phyloP scores from a whole-genome alignment of 2,797 vertebrate genomes.

The Knipowitschia caucasica region DNA sequence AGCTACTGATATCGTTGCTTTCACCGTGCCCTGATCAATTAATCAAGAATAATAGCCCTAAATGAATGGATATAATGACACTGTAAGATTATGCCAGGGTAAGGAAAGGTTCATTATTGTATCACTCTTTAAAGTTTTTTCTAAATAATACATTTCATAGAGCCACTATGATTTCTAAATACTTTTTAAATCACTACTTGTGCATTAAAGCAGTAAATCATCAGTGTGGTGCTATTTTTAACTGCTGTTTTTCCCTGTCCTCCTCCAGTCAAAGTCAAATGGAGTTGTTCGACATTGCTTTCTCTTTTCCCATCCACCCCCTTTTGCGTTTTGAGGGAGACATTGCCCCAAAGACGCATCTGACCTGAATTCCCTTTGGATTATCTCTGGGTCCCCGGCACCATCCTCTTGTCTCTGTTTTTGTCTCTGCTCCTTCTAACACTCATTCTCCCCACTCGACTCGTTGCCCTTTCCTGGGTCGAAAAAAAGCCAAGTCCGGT shows the following conservation, averaged over 20 bases:
- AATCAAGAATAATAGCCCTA: too few species aligned
- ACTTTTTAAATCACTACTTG: not conserved
- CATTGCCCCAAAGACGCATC: constrained; percentile 23
- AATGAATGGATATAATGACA: too few species aligned
- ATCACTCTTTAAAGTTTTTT: too few species aligned
- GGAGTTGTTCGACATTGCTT: not conserved
- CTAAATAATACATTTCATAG: too few species aligned
- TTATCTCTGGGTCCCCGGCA: constrained; percentile 23
- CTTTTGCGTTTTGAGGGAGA: constrained; percentile 31
- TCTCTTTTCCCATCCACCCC: constrained; percentile 36
- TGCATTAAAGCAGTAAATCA: not conserved
- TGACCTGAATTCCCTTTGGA: constrained; percentile 53
- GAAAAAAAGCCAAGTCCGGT: constrained; percentile 28
- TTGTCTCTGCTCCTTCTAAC: not conserved
- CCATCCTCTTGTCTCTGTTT: constrained; percentile 9
- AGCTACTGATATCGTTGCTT: too few species aligned
- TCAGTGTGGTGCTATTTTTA: not conserved
- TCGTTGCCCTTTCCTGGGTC: constrained; percentile 18
- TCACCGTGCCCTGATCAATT: too few species aligned
- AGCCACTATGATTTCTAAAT: too few species aligned
- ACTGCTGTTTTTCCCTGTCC: not conserved
- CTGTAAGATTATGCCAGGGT: too few species aligned
- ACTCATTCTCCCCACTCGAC: constrained; percentile 28
- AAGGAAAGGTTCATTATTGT: too few species aligned
- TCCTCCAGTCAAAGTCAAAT: not conserved